A percentile compares a stretch with the other conserved stretches of the same genome.
These are phyloP conservation scores for Bombus huntii DNA, from an alignment of 1,140 invertebrate species.

Conservation along the genomic window DNA sequence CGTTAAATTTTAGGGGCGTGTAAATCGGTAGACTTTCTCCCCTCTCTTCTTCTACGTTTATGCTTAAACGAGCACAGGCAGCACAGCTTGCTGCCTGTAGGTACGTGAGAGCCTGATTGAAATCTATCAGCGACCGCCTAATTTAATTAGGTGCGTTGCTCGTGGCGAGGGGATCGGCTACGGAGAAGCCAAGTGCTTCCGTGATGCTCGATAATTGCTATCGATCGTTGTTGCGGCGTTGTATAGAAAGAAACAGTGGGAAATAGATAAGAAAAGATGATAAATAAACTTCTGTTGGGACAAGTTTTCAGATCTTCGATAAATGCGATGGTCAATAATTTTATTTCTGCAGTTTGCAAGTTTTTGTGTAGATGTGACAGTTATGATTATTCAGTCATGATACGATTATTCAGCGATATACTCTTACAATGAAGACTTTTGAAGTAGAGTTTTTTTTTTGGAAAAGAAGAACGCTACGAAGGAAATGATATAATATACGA, in stretches of 20 bases:
- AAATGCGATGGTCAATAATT: too few relatives aligned
- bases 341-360: too few relatives aligned
- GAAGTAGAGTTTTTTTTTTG: too few relatives aligned
- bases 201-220: slow-evolving; percentile 40
- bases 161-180: slow-evolving; percentile 23
- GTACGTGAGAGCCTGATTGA: slow-evolving; percentile 61
- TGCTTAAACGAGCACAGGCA: slow-evolving; percentile 41
- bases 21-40: slow-evolving; percentile 44
- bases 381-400: too few relatives aligned
- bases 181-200: slow-evolving; percentile 29
- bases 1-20: slow-evolving; percentile 72
- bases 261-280: background rate
- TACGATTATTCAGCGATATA: too few relatives aligned
- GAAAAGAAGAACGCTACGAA: too few relatives aligned
- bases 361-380: too few relatives aligned
- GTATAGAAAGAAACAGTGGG: background rate
- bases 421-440: too few relatives aligned
- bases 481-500: too few relatives aligned
- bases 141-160: slow-evolving; percentile 68
- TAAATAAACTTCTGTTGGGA: background rate
- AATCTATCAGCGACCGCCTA: slow-evolving; percentile 69
- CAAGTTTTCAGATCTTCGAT: background rate
- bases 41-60: slow-evolving; percentile 35
- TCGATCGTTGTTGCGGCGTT: background rate
- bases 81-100: slow-evolving; percentile 30